Evolutionary conservation across 2,797 vertebrate genomes (phyloP), one percentile per base, ranked within the genome.

Genomic region (Florisuga fusca): DNA sequence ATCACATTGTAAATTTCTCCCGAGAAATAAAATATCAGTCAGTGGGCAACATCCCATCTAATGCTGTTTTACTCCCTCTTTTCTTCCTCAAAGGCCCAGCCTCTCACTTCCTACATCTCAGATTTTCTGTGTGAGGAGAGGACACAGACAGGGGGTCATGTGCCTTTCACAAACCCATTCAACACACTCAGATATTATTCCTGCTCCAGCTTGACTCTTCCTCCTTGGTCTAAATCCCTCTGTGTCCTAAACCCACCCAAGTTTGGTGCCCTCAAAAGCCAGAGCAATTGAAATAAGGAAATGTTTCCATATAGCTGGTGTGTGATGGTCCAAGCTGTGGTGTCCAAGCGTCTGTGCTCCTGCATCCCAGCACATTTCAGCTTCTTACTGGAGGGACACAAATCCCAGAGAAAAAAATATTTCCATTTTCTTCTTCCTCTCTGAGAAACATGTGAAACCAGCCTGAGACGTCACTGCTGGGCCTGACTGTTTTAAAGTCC

Each of bases 1-100:
- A 95, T 93, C 80, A 84, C 71, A 67, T 48, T 2, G 3, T 93
- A 94, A 94, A 96, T 94, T 90, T 95, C 94, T 95, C 79, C 75
- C 4, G 25, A 93, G 93, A 95, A 94, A 89, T 64, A 59, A 76
- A 96, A 76, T n/a, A 91, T 45, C 91, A 93, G 79, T 36, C 89
- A 31, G 67, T 76, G 76, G 84, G 27, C 78, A 85, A 92, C 84
- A 94, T 54, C 66, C 89, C 71, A 71, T 67, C 85, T 84, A 84
- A 93, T 71, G 73, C 43, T 93, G 48, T 18, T 8, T 96, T 21
- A 8, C 3, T 9, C 27, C n/a, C 31, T 71, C 38, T 95, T 89
- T 90, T 74, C 48, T 62, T 87, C 45, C 55, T 88, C 79, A 69
- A 69, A 74, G n/a, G 25, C 66, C 79, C 41, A 81, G 34, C 15